Conservation (phyloP, 2,113 vertebrate genomes). For the Ceuthmochares aereus region DNA sequence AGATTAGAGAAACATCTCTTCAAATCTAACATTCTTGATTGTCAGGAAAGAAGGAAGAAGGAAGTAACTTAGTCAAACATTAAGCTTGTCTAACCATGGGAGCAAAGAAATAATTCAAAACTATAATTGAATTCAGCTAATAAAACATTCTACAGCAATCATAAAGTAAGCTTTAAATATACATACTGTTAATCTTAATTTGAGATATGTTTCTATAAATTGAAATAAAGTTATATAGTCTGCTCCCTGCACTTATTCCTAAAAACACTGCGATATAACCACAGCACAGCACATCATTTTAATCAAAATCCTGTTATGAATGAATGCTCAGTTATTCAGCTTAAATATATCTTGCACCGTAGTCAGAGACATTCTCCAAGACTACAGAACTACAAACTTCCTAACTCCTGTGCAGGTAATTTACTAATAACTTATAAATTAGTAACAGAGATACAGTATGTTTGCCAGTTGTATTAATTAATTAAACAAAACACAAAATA, state of each 20-base stretch:
- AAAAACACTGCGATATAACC: not conserved
- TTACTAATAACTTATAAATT: not conserved
- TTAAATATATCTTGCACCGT: not conserved
- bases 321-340: too few relatives aligned
- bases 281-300: not conserved
- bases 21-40: not conserved
- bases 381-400: not conserved
- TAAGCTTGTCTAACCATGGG: not conserved
- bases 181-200: not conserved
- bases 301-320: too few relatives aligned
- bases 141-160: not conserved
- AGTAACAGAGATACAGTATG: not conserved
- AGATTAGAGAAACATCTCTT: not conserved
- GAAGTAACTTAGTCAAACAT: not conserved
- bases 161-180: not conserved
- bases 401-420: not conserved
- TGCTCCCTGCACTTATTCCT: not conserved
- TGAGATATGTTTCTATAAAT: not conserved
- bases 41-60: not conserved
- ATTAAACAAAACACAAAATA: not conserved
- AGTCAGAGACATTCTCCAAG: not conserved
- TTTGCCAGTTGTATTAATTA: not conserved
- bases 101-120: not conserved
- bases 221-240: not conserved
- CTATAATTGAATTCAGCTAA: not conserved